Evolutionary conservation across 2,888 invertebrate species (phyloP), one percentile per base, ranked within the genome.

Genomic region (Spialia ferax): DNA sequence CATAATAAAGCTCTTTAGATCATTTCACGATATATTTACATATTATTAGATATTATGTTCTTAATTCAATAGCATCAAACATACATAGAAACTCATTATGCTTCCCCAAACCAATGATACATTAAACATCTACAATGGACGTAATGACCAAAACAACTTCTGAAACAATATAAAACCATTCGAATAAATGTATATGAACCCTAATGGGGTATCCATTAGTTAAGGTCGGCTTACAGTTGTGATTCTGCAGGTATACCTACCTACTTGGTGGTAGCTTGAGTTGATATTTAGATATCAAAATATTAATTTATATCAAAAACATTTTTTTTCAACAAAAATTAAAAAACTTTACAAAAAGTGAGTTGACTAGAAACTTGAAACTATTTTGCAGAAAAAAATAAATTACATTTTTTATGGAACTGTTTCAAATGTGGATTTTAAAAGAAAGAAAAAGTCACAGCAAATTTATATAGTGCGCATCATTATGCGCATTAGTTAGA

Each of bases 161-260:
- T 13, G 22, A 59, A 59, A 64, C 26, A 57, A 38, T 35, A 65
- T 50, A 35, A 57, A 57, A 65, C 38, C 23, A 48, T 50, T 65
- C 23, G 22, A 50, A 65, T 38, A 57, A 18, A 57, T 57, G 62
- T 52, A 22, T 62, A 52, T 52, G 32, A 22, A 29, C 50, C 15
- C 35, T 62, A 60, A 60, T 32, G 26, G 2, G 23, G 26, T 45
- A 18, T 32, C 50, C 38, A 15, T 20, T 56, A 56, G 26, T n/a
- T 63, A 63, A 56, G 18, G 45, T 32, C 20, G 45, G 22, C 11
- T 56, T n/a, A 63, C 54, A 52, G 20, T 52, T 23, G 4, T 7
- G 52, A 23, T 48, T 18, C 35, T 7, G n/a, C n/a, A n/a, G n/a
- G 8, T 32, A 32, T 26, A 26, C 26, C n/a, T n/a, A n/a, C n/a